Conservation (phyloP, 1,140 invertebrate species). For the Cyclargus thomasi region DNA sequence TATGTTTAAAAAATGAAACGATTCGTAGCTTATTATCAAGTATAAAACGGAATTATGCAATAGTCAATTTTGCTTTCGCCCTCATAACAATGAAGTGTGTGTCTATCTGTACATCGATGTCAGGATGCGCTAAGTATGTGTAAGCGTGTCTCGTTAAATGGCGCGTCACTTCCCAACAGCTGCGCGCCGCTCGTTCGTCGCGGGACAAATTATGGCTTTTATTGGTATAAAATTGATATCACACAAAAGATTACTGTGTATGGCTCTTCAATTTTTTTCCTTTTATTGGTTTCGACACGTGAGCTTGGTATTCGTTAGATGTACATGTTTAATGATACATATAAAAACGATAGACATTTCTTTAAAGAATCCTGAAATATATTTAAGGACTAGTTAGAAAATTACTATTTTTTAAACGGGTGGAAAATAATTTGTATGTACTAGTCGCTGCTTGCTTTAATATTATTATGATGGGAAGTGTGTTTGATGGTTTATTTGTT, state of each 20-base stretch:
- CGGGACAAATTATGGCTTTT: slow-evolving; percentile 22
- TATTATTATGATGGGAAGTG: too few species aligned
- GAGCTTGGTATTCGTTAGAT: neutral
- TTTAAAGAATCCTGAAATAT: too few species aligned
- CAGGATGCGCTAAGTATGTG: slow-evolving; percentile 60
- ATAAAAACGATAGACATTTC: too few species aligned
- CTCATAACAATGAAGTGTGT: neutral
- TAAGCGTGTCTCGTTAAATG: slow-evolving; percentile 61
- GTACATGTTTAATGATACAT: neutral
- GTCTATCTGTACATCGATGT: slow-evolving; percentile 41
- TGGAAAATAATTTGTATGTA: too few species aligned
- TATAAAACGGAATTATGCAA: too few species aligned
- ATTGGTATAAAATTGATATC: slow-evolving; percentile 17
- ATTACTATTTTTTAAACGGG: too few species aligned
- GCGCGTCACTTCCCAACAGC: slow-evolving; percentile 28
- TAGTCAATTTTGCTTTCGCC: too few species aligned
- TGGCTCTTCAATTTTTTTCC: neutral
- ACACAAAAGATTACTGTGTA: neutral
- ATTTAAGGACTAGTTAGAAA: too few species aligned
- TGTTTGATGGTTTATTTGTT: too few species aligned
- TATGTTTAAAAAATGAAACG: too few species aligned
- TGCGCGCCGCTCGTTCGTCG: slow-evolving; percentile 8
- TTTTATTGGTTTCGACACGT: neutral
- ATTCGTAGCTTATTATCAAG: too few species aligned
- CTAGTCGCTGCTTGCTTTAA: too few species aligned